Evolutionary conservation across 2,113 vertebrate genomes (phyloP).

Genomic region (Himantopus leucocephalus): DNA sequence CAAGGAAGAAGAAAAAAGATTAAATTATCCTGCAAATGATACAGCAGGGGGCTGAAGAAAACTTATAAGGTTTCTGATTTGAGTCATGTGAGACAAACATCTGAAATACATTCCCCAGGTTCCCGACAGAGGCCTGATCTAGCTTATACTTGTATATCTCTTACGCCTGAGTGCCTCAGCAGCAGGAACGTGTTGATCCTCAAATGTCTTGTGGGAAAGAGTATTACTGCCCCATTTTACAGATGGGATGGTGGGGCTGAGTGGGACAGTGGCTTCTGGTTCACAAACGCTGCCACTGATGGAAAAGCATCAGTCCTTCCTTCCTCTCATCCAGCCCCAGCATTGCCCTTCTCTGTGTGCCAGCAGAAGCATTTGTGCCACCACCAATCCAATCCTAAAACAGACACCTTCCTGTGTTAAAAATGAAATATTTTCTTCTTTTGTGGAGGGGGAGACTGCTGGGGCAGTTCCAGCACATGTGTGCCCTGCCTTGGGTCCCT

Average conservation of each 20-base stretch:
- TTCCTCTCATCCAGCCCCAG: neutral
- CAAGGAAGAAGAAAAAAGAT: neutral
- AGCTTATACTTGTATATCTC: neutral
- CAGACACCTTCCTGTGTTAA: neutral
- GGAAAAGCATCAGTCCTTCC: neutral
- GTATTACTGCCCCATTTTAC: neutral
- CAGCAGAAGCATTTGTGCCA: neutral
- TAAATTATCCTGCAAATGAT: neutral
- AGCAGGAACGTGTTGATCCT: neutral
- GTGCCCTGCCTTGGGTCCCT: neutral
- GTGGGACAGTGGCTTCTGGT: neutral
- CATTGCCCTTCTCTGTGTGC: neutral
- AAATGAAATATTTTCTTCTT: neutral
- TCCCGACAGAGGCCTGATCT: neutral
- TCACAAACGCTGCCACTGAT: neutral
- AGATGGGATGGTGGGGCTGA: neutral
- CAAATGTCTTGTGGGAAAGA: neutral
- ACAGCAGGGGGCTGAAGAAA: neutral
- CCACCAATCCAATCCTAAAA: neutral
- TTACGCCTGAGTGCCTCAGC: neutral
- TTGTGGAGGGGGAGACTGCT: neutral
- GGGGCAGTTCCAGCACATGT: neutral
- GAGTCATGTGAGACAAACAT: neutral
- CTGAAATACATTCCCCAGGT: neutral
- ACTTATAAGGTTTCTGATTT: neutral